Base-by-base conservation (phyloP, 2,113 vertebrate genomes). In the Puma concolor region DNA sequence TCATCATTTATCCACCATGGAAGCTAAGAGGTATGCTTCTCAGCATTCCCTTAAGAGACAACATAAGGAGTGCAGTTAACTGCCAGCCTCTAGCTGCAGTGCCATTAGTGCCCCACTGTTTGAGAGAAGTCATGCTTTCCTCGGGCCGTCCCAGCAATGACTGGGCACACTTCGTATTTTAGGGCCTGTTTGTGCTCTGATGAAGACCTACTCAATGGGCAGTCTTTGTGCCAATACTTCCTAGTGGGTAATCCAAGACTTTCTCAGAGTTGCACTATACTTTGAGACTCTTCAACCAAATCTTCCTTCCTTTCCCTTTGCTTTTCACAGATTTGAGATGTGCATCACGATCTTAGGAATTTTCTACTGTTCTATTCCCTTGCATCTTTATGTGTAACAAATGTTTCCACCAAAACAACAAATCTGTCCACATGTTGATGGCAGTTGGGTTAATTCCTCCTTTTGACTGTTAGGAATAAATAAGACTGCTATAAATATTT, bases 41-140 rank as follows among this genome's bases (percentile, higher is more conserved):
- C 15, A 15, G 23, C 50, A n/a, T 50, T 15, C 41, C 60, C 29
- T 66, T 25, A 6, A 63, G 38, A 90, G 41, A 64, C 13, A 64
- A 13, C 2, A 1, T 48, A 25, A 54, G 5, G 14, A 41, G 2
- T 3, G 0, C 14, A 4, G n/a, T 23, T 33, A 38, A 5, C 41
- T 41, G 44, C n/a, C 41, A 74, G 12, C 44, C 66, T 80, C 44
- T 60, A 67, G 17, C 11, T 77, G 10, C 21, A 50, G 7, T 19
- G 11, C 38, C 11, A n/a, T 48, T 60, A 25, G 31, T 48, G 2
- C 3, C 29, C 52, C 16, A 25, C 13, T 48, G 14, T 60, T 17
- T 83, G 4, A n/a, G 5, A 12, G 8, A 60, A 66, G 31, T 54
- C 54, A 29, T 36, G 4, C 6, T 82, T 83, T 57, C 31, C 54